phyloP scores from a whole-genome alignment of 2,113 vertebrate species.

The Pygathrix nemaeus region DNA sequence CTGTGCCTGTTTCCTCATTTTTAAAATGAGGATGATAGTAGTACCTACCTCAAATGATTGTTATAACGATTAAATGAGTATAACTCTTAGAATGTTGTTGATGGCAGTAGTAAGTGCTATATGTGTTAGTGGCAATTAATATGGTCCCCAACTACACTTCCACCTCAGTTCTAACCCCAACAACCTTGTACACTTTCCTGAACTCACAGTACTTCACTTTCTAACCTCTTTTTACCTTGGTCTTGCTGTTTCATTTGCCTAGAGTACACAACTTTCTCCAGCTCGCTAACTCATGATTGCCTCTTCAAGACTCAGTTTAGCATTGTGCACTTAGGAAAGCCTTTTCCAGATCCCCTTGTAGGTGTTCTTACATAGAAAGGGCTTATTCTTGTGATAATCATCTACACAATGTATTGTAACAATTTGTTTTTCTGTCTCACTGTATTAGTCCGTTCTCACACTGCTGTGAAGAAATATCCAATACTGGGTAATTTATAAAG shows the following conservation, averaged over 20 bases:
- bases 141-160: not conserved
- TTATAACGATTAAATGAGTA: not conserved
- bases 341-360: not conserved
- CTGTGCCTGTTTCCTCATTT: not conserved
- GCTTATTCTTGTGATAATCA: not conserved
- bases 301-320: not conserved
- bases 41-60: not conserved
- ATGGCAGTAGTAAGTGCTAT: accelerated
- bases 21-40: not conserved
- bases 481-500: too few relatives aligned
- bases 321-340: not conserved
- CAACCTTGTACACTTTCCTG: not conserved
- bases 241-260: not conserved
- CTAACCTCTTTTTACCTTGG: not conserved
- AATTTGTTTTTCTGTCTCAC: not conserved
- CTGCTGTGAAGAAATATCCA: too few relatives aligned
- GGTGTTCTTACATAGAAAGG: not conserved
- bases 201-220: not conserved
- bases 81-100: not conserved
- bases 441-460: too few relatives aligned
- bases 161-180: not conserved
- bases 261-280: not conserved
- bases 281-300: not conserved
- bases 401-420: not conserved
- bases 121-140: not conserved